Conservation (phyloP, 1,140 invertebrate species). For the Bombus waltoni region DNA sequence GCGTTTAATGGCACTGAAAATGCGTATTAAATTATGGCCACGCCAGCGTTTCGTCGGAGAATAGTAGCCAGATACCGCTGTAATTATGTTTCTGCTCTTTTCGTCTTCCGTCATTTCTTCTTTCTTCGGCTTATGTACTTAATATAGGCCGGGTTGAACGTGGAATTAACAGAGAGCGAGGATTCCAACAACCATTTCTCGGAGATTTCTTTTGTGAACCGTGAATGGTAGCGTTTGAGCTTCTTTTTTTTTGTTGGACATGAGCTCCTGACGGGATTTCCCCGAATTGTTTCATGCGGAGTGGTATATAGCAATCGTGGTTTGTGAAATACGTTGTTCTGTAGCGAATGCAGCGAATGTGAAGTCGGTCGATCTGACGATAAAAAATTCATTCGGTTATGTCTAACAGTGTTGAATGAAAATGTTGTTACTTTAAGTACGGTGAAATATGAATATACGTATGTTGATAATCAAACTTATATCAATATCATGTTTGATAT, state of each 20-base stretch:
- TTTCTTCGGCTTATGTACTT: not conserved
- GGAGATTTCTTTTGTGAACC: not conserved
- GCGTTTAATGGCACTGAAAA: not conserved
- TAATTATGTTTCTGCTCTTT: not conserved
- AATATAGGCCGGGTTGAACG: not conserved
- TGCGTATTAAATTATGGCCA: conserved; percentile 15
- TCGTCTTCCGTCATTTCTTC: not conserved
- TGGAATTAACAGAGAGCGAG: not conserved
- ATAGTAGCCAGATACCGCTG: not conserved
- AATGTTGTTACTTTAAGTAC: not conserved
- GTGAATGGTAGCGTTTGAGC: too few relatives aligned
- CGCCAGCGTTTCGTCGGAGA: not conserved
- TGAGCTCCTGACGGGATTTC: not conserved
- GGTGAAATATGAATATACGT: not conserved
- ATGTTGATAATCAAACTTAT: too few relatives aligned
- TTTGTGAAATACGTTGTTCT: too few relatives aligned
- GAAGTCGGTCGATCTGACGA: too few relatives aligned
- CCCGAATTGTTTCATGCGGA: not conserved
- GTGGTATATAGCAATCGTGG: too few relatives aligned
- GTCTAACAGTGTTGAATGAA: not conserved
- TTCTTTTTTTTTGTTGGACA: too few relatives aligned
- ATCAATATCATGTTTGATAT: not conserved
- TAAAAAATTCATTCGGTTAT: too few relatives aligned
- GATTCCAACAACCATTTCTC: not conserved
- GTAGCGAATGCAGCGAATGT: too few relatives aligned